A percentile compares a stretch with the other conserved stretches of the same genome.
phyloP scores from a whole-genome alignment of 1,140 invertebrate genomes.

The Kradibia gibbosae region DNA sequence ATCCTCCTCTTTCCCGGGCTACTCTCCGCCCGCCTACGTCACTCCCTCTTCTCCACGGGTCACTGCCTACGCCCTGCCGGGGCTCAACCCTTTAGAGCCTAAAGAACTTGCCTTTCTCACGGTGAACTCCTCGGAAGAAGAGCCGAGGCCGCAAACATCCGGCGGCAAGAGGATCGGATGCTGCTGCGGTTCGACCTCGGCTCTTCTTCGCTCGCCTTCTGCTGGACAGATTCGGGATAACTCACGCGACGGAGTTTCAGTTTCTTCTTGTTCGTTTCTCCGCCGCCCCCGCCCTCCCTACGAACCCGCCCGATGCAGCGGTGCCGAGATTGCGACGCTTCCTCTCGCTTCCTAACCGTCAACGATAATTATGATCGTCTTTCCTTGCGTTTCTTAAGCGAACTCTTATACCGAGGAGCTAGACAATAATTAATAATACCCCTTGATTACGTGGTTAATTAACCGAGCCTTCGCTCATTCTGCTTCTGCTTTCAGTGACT shows the following conservation, averaged over 20 bases:
- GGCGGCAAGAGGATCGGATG: neutral
- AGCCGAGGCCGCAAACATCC: slow-evolving; percentile 15
- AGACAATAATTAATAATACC: neutral
- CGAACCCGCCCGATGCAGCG: neutral
- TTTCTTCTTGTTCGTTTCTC: neutral
- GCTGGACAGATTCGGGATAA: neutral
- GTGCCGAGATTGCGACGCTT: neutral
- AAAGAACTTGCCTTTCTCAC: neutral
- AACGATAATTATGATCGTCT: neutral
- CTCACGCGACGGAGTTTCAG: neutral
- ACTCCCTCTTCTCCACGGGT: neutral
- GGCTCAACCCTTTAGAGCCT: too few species aligned
- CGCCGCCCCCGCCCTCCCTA: neutral
- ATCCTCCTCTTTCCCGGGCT: neutral
- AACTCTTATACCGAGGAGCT: neutral
- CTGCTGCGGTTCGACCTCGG: slow-evolving; percentile 5
- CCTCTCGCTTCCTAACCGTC: neutral
- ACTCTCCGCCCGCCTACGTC: neutral
- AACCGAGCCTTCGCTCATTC: slow-evolving; percentile 44
- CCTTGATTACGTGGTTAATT: slow-evolving; percentile 7
- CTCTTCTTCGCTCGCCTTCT: neutral
- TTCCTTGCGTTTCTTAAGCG: neutral
- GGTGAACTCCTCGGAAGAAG: slow-evolving; percentile 9
- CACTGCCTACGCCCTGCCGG: too few species aligned
- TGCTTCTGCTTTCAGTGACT: slow-evolving; percentile 57